Evolutionary conservation across 2,797 vertebrate genomes (phyloP), one percentile per base, ranked within the genome.

Genomic region (Peromyscus attwateri): DNA sequence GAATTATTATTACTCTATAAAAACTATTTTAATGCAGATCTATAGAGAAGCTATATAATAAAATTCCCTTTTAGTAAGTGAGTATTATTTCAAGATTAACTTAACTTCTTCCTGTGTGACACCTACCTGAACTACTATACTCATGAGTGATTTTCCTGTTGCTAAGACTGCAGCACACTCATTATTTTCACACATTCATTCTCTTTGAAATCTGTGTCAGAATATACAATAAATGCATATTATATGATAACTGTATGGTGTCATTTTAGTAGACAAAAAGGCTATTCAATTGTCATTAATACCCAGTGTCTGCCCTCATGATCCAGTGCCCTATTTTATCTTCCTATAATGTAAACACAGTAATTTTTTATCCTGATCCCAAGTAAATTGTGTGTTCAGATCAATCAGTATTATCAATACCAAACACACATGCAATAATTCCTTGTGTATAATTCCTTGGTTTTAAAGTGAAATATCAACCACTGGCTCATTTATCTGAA

Each of bases 1-100:
- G 40, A 92, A 81, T 9, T 52, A 8, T 94, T 85, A 81, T 29
- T 85, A 9, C 1, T 80, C 3, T 31, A 62, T 34, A 34, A 7
- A 60, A 2, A 46, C 34, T 31, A 14, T 46, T 84, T 91, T 91
- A 49, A 23, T 95, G 3, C 3, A 77, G 12, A n/a, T 21, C 12
- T 52, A 21, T 95, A 94, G 71, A 37, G 77, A 10, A 92, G 27
- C 21, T 91, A 2, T 64, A 94, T 16, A 95, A 17, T 88, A 88
- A 83, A 94, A 73, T 57, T 49, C 1, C 1, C 76, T 91, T 82
- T 87, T 46, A 92, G 3, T 82, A 82, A 49, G 73, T 82, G 8
- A 94, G 13, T 83, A 75, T 66, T 29, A 68, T 68, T 91, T 68
- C 25, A 66, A 1, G 8, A 66, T 62, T 43, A n/a, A 34, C 55